Evolutionary conservation across 1,140 invertebrate species (phyloP).

Genomic region (Ladona fulva): DNA sequence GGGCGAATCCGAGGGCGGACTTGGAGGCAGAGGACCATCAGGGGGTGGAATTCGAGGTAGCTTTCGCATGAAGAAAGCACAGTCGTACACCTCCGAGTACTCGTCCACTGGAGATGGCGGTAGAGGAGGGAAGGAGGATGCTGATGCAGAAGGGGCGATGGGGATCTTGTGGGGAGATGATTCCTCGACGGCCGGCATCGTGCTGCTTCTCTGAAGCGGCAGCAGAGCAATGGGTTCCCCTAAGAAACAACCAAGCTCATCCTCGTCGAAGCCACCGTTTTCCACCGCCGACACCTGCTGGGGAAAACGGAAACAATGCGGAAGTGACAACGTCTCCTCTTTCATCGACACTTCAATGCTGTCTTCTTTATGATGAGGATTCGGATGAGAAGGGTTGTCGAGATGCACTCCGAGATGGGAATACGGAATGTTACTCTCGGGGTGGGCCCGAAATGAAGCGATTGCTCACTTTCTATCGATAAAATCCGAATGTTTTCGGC

Average conservation of each 20-base stretch:
- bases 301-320: not conserved
- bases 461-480: no score
- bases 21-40: not conserved
- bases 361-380: no score
- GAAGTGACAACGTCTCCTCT: no score
- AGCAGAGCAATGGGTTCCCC: not conserved
- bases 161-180: not conserved
- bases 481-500: no score
- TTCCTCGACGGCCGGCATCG: constrained; percentile 1
- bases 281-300: not conserved
- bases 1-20: not conserved
- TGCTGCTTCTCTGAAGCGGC: not conserved
- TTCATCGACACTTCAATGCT: no score
- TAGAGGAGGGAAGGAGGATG: not conserved
- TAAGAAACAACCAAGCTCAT: not conserved
- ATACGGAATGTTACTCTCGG: no score
- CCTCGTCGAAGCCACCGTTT: no score
- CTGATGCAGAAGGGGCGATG: not conserved
- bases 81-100: not conserved
- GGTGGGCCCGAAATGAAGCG: no score
- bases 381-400: no score
- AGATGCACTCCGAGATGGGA: no score
- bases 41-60: not conserved
- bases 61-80: not conserved
- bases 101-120: not conserved